phyloP scores from a whole-genome alignment of 2,113 vertebrate genomes.

The Aplodontia rufa region DNA sequence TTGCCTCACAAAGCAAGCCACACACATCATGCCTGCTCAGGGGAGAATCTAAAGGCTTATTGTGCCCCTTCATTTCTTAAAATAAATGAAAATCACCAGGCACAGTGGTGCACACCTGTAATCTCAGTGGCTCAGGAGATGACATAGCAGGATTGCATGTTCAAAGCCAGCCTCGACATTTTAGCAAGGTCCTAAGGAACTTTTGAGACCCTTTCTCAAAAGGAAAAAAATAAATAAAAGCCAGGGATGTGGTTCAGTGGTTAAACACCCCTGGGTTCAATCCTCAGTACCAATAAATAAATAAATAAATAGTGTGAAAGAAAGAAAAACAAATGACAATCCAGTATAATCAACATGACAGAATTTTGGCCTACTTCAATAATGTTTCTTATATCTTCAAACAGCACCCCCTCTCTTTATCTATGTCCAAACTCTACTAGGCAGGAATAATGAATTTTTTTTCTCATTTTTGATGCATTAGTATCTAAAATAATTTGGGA shows the following conservation, averaged over 20 bases:
- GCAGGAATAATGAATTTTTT: not conserved
- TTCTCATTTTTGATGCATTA: not conserved
- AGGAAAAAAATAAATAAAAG: too few relatives aligned
- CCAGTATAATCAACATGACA: not conserved
- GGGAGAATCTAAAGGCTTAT: not conserved
- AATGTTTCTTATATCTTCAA: not conserved
- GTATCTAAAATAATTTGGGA: not conserved
- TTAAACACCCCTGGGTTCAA: too few relatives aligned
- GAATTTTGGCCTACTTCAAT: not conserved
- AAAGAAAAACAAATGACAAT: not conserved
- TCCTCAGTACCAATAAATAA: too few relatives aligned
- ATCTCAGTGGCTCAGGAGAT: too few relatives aligned
- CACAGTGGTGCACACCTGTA: fast-evolving
- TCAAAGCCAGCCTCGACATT: too few relatives aligned
- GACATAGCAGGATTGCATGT: too few relatives aligned
- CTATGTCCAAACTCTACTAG: not conserved
- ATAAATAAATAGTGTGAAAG: too few relatives aligned
- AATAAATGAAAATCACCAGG: not conserved
- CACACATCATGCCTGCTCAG: not conserved
- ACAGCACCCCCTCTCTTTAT: not conserved
- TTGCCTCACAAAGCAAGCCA: not conserved
- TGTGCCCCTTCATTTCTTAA: not conserved
- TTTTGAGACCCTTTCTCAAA: too few relatives aligned
- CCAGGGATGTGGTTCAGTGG: too few relatives aligned
- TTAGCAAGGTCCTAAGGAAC: too few relatives aligned